Conservation (phyloP, 1,140 invertebrate species). For the Diabrotica undecimpunctata region DNA sequence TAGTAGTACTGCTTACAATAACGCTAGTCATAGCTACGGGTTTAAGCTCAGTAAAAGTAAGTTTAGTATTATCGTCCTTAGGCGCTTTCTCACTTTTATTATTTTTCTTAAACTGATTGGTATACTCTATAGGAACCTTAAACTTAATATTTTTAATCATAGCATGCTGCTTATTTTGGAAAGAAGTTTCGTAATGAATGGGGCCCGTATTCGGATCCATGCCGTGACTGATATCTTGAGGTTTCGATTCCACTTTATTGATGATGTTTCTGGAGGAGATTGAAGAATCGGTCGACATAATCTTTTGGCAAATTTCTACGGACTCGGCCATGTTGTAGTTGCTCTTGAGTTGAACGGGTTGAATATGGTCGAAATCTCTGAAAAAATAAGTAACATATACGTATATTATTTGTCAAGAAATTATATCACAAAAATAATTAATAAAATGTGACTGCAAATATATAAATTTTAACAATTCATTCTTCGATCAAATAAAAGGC, state of each 20-base stretch:
- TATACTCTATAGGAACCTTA: slow-evolving; percentile 44
- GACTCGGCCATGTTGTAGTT: slow-evolving; percentile 33
- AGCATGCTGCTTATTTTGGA: slow-evolving; percentile 39
- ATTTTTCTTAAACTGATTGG: slow-evolving; percentile 27
- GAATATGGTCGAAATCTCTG: slow-evolving; percentile 33
- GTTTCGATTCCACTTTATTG: slow-evolving; percentile 25
- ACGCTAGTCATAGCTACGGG: slow-evolving; percentile 34
- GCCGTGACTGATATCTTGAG: slow-evolving; percentile 36
- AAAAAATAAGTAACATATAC: slow-evolving; percentile 14
- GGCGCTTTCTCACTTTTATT: background rate
- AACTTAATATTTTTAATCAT: slow-evolving; percentile 48
- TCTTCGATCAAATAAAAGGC: no score
- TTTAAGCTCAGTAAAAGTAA: slow-evolving; percentile 26
- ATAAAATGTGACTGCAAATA: no score
- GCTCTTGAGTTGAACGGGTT: slow-evolving; percentile 26
- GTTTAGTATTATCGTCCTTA: slow-evolving; percentile 13
- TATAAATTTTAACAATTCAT: no score
- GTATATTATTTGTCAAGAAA: no score
- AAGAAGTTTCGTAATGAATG: slow-evolving; percentile 44
- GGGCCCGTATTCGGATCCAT: slow-evolving; percentile 23
- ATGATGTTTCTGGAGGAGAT: slow-evolving; percentile 21
- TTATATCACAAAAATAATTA: no score
- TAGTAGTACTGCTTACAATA: slow-evolving; percentile 35
- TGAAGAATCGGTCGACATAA: slow-evolving; percentile 24
- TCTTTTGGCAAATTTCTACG: slow-evolving; percentile 38